These are phyloP conservation scores for Oopsacas minuta DNA, from an alignment of 37 sponge, comb jelly and placozoan genomes.

Conservation along the genomic window DNA sequence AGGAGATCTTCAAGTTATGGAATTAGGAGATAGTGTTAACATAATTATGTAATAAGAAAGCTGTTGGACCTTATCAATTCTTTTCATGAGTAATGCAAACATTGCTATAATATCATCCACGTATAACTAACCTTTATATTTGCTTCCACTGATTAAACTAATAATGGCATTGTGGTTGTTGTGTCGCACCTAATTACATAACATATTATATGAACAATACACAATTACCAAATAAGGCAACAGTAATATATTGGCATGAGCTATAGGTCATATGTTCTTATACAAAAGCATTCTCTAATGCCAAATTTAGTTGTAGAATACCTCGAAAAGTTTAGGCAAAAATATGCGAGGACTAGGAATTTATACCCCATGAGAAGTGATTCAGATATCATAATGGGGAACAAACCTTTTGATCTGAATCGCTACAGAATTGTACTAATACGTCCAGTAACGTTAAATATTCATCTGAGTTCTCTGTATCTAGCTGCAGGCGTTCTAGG, in stretches of 20 bases:
- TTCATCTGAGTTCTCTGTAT: not conserved
- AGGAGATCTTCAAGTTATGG: too few relatives aligned
- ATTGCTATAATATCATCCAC: too few relatives aligned
- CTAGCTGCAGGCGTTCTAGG: not conserved
- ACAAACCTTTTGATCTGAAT: slow-evolving; percentile 3
- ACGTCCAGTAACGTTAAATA: not conserved
- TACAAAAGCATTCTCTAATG: too few relatives aligned
- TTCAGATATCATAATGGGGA: not conserved
- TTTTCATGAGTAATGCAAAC: too few relatives aligned
- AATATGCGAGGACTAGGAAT: too few relatives aligned
- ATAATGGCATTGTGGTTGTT: not conserved
- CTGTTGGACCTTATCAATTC: too few relatives aligned
- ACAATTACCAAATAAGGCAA: not conserved
- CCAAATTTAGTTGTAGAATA: too few relatives aligned
- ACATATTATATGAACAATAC: not conserved
- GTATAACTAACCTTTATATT: not conserved
- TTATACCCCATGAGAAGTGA: too few relatives aligned
- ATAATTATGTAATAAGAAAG: too few relatives aligned
- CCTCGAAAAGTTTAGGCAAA: too few relatives aligned
- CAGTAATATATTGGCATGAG: too few relatives aligned
- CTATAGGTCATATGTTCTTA: not conserved
- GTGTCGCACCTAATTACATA: not conserved
- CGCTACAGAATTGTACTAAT: slow-evolving; percentile 4
- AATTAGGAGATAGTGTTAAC: too few relatives aligned
- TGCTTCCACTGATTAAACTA: not conserved